phyloP scores from a whole-genome alignment of 2,888 invertebrate genomes.

The Chloromyia formosa region DNA sequence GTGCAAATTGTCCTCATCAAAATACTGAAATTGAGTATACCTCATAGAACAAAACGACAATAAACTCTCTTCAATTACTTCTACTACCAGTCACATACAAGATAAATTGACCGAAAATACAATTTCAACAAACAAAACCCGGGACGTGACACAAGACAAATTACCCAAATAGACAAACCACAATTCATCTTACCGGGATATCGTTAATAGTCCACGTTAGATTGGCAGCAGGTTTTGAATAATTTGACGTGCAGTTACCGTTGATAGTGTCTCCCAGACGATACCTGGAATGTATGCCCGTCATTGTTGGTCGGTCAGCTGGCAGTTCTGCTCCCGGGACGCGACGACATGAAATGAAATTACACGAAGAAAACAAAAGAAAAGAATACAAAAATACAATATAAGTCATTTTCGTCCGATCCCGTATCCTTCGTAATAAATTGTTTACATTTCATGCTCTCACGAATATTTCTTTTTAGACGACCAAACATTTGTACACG shows the following conservation, averaged over 20 bases:
- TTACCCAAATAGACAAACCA: slow-evolving; percentile 5
- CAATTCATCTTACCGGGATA: slow-evolving; percentile 49
- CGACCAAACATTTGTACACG: too few species aligned
- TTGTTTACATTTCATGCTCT: too few species aligned
- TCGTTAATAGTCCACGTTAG: slow-evolving; percentile 65
- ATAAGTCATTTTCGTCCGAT: too few species aligned
- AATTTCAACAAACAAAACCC: neutral
- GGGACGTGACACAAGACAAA: slow-evolving; percentile 21
- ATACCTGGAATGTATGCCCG: slow-evolving; percentile 62
- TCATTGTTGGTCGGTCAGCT: slow-evolving; percentile 61
- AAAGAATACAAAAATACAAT: neutral
- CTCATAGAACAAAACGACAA: too few species aligned
- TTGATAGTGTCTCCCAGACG: slow-evolving; percentile 61
- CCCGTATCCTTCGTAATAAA: too few species aligned
- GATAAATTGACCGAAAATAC: slow-evolving; percentile 2
- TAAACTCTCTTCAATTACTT: too few species aligned
- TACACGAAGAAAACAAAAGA: neutral
- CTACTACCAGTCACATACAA: neutral
- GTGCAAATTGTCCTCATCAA: too few species aligned
- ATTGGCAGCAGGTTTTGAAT: slow-evolving; percentile 64
- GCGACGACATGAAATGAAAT: neutral
- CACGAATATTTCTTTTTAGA: too few species aligned
- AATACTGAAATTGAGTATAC: too few species aligned
- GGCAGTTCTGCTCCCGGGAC: slow-evolving; percentile 59
- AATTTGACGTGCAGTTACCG: slow-evolving; percentile 63